Percentiles rank a stretch among this genome's conserved stretches.
phyloP scores from a whole-genome alignment of 53 echinoderm and acorn worm genomes.

The Actinopyga echinites region DNA sequence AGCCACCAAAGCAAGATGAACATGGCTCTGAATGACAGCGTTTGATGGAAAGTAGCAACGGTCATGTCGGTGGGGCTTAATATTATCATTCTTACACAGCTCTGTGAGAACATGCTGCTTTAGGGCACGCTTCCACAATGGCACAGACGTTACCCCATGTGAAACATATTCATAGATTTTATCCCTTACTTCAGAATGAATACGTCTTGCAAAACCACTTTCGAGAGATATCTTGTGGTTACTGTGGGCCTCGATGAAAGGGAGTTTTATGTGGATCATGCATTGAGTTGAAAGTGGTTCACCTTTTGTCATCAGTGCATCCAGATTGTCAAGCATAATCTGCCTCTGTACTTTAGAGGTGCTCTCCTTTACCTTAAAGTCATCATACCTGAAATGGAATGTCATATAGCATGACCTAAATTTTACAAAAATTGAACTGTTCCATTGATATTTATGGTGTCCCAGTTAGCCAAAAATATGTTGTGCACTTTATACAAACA shows the following conservation, averaged over 20 bases:
- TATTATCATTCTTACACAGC: not conserved
- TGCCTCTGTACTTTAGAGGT: not conserved
- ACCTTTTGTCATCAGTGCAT: not conserved
- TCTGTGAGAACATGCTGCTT: not conserved
- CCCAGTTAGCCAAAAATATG: too few species aligned
- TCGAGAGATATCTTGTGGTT: slow-evolving; percentile 13
- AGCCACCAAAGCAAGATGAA: not conserved
- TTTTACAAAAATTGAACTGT: too few species aligned
- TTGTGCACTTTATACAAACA: too few species aligned
- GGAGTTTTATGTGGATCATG: slow-evolving; percentile 15
- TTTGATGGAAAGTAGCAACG: not conserved
- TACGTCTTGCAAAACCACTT: slow-evolving; percentile 4
- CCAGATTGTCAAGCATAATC: not conserved
- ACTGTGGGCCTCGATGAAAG: not conserved
- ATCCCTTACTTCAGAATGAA: not conserved
- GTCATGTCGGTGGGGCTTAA: not conserved
- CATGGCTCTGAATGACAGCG: not conserved
- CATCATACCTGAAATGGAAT: not conserved
- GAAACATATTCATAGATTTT: slow-evolving; percentile 21
- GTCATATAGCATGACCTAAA: too few species aligned
- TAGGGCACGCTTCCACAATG: not conserved
- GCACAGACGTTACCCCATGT: not conserved
- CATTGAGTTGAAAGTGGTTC: not conserved
- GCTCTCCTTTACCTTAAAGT: not conserved
- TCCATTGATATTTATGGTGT: too few species aligned